Conservation (phyloP, 2,797 vertebrate species). For the Myiotriccus ornatus region DNA sequence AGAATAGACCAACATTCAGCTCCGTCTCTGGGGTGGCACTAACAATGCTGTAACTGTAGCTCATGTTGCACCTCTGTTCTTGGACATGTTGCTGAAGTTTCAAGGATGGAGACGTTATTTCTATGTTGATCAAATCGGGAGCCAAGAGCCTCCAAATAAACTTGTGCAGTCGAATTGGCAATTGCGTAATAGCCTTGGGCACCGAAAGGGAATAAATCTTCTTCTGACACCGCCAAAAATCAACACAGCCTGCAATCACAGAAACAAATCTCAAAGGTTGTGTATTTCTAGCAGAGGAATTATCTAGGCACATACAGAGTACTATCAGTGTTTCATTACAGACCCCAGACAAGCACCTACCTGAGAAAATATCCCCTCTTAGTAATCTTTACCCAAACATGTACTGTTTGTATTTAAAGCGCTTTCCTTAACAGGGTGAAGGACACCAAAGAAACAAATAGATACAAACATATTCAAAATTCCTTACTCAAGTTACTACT, state of each 20-base stretch:
- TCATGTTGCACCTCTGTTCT: slow-evolving; percentile 75
- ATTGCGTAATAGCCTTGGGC: slow-evolving; percentile 72
- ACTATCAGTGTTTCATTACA: background rate
- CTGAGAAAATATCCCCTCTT: background rate
- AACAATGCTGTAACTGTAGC: slow-evolving; percentile 72
- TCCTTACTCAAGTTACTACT: background rate
- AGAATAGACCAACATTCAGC: slow-evolving; percentile 82
- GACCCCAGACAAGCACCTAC: background rate
- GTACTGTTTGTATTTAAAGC: background rate
- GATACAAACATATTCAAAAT: background rate
- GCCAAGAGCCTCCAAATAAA: slow-evolving; percentile 84
- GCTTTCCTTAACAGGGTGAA: background rate
- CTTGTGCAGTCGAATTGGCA: slow-evolving; percentile 79
- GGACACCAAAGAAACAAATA: background rate
- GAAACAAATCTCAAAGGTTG: background rate
- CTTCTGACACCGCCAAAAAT: slow-evolving; percentile 68
- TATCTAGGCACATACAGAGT: background rate
- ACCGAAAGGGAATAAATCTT: slow-evolving; percentile 70
- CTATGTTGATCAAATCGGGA: slow-evolving; percentile 70
- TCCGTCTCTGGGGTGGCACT: slow-evolving; percentile 61
- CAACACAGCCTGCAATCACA: slow-evolving; percentile 63
- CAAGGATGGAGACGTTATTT: slow-evolving; percentile 73
- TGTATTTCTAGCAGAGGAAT: background rate
- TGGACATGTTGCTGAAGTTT: slow-evolving; percentile 80
- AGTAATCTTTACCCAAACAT: background rate